Base-by-base conservation (phyloP, 2,888 invertebrate species). In the Euzetes globulus region DNA sequence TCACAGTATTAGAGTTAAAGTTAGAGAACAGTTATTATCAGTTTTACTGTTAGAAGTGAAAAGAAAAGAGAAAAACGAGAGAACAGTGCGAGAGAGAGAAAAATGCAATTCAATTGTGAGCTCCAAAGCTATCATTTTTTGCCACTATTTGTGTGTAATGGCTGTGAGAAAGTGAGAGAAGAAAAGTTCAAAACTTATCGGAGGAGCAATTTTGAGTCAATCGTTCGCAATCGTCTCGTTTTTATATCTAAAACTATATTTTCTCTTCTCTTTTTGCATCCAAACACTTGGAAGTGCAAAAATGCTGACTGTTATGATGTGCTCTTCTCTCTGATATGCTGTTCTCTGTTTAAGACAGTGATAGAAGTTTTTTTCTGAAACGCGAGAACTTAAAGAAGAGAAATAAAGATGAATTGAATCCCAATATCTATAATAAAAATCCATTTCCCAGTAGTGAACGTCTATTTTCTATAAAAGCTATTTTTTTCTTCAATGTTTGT, bases 381-480 rank as follows among this genome's bases (percentile, higher is more conserved):
- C 33, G 33, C 33, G 47, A 47, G 47, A 47, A n/a, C 13, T 47
- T 13, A 47, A 47, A 33, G 33, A n/a, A 47, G 47, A 47, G 15
- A 47, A 47, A 58, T 9, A 58, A 19, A 58, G 58, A 58, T 58
- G 58, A 58, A 58, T 58, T 58, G 58, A 58, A 58, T 58, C n/a
- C 58, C 58, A 58, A 58, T 58, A 58, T 58, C 13, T 47, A 47
- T 47, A 47, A 47, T 47, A 47, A 17, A 17, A 58, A 58, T 17
- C n/a, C 58, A 9, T 17, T 58, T 58, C 58, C 58, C 58, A 25
- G 58, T 22, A 47, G 58, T 58, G 58, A 58, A 11, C 58, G 5
- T 58, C 58, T 58, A 58, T 58, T 58, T 58, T 27, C 58, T 47
- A 47, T 47, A 58, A 58, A 58, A 58, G 58, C 58, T 58, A 58